Evolutionary conservation across 2,113 vertebrate genomes (phyloP), one percentile per base, ranked within the genome.

Genomic region (Lanius collurio): DNA sequence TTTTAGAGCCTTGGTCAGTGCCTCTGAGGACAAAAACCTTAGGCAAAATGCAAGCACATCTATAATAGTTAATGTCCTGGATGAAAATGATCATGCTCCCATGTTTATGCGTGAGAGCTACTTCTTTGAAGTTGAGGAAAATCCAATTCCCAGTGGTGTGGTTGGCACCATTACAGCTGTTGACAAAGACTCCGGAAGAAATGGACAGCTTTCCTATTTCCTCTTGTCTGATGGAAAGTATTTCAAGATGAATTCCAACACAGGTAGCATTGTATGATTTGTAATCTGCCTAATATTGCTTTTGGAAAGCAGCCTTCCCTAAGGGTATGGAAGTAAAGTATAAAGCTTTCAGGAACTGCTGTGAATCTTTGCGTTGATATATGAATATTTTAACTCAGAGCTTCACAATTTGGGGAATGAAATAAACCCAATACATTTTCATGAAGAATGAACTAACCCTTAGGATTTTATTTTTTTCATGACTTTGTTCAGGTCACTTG

Each of bases 241-340:
- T 97, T 99, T 99, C 97, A 98, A 98, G 90, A 98, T 99, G 17
- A 99, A 99, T 90, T 86, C 98, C n/a, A 98, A 98, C 95, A 99
- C 99, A 98, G 99, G 99, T 99, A 98, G 92, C 46, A 30, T 87
- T 96, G 94, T 90, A 76, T 68, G 55, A 57, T 94, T 92, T 89
- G 33, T 73, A 73, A 64, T 92, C 39, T 90, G 82, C 44, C 18
- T 74, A 39, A 64, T 92, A 77, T 6, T 88, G 41, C 35, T 97
- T 92, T 94, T 90, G 70, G 71, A 92, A 89, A 77, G 59, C 49
- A 80, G 24, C 19, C 4, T 79, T 93, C 24, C 47, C 47, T 89
- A 68, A 70, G 42, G 37, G 33, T 63, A 35, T 35, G 12, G n/a
- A 79, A 95, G 49, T 50, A 59, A 96, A 90, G 39, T 59, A 23